These are phyloP conservation scores for Erinaceus europaeus DNA, from an alignment of 2,113 vertebrate species.

Conservation along the genomic window DNA sequence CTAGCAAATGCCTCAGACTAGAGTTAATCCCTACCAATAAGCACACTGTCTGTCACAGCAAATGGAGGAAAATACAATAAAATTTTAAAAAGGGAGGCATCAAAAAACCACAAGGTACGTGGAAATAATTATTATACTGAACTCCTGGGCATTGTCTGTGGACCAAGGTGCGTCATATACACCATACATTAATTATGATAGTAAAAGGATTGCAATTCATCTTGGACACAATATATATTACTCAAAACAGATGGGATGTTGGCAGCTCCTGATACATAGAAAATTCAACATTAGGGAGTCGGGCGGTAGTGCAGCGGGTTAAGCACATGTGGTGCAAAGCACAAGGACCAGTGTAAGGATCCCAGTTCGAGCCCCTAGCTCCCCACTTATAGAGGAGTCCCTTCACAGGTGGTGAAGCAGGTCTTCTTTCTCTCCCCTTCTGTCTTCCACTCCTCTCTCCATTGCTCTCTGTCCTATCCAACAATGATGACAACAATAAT, in stretches of 20 bases:
- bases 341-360: no score
- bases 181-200: constrained; percentile 76
- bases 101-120: constrained; percentile 54
- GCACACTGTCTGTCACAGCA: neutral
- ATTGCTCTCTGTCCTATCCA: no score
- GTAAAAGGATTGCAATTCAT: constrained; percentile 76
- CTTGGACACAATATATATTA: constrained; percentile 77
- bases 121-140: constrained; percentile 69
- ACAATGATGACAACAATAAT: no score
- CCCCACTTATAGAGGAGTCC: no score
- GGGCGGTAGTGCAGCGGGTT: no score
- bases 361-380: no score
- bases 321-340: no score
- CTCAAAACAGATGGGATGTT: constrained; percentile 83
- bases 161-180: constrained; percentile 73
- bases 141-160: constrained; percentile 65
- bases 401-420: no score
- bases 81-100: constrained; percentile 47
- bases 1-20: neutral
- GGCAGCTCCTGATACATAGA: constrained; percentile 77
- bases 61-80: constrained; percentile 11
- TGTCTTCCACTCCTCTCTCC: no score
- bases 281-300: constrained; percentile 81
- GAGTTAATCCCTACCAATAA: constrained; percentile 38
- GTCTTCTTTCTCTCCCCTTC: no score